Evolutionary conservation across 2,888 invertebrate species (phyloP).

Genomic region (Agonopterix alstromeriana): DNA sequence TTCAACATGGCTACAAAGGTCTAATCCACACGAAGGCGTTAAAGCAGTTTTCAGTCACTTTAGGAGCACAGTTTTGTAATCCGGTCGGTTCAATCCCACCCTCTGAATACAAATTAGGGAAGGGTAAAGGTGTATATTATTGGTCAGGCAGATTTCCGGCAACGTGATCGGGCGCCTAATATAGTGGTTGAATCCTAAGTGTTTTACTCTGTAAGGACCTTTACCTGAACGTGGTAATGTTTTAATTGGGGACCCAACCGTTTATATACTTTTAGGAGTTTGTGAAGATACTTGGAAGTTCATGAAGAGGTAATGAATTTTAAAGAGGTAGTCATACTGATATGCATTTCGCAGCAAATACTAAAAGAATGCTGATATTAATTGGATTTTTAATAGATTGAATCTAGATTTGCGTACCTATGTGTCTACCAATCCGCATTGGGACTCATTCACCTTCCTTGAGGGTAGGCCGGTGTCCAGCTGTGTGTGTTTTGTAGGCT

Average conservation of each 20-base stretch:
- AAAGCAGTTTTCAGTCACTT: conserved; percentile 51
- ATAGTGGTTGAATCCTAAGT: conserved; percentile 39
- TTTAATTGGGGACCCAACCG: conserved; percentile 1
- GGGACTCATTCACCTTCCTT: too few relatives aligned
- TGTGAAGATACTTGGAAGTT: too few relatives aligned
- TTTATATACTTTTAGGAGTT: too few relatives aligned
- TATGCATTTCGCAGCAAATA: too few relatives aligned
- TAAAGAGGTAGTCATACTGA: too few relatives aligned
- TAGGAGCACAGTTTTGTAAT: conserved; percentile 49
- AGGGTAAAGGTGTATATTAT: conserved; percentile 58
- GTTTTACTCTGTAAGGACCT: conserved; percentile 38
- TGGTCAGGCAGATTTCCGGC: conserved; percentile 58
- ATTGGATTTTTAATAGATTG: too few relatives aligned
- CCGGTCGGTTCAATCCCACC: conserved; percentile 29
- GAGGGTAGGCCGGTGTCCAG: too few relatives aligned
- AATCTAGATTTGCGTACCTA: too few relatives aligned
- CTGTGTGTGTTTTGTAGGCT: too few relatives aligned
- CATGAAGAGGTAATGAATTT: too few relatives aligned
- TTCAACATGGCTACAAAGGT: background rate
- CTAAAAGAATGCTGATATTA: too few relatives aligned
- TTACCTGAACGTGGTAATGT: conserved; percentile 1
- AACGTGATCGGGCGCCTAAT: conserved; percentile 50
- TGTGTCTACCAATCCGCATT: too few relatives aligned
- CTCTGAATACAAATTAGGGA: conserved; percentile 51
- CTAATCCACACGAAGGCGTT: conserved; percentile 41